Evolutionary conservation across 2,797 vertebrate genomes (phyloP), one percentile per base, ranked within the genome.

Genomic region (Erethizon dorsatum): DNA sequence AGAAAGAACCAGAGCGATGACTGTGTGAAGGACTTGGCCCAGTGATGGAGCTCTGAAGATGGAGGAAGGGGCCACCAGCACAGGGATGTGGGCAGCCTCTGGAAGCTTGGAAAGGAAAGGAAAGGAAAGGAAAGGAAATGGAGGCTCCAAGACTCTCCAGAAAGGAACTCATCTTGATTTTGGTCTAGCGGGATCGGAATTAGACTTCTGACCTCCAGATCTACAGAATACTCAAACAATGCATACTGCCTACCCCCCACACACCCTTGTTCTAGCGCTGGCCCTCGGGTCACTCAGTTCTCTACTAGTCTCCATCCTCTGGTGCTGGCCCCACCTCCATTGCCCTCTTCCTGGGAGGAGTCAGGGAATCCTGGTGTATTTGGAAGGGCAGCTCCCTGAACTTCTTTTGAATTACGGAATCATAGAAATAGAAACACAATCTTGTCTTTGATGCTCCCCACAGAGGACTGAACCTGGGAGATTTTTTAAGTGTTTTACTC

Each of bases 211-310:
- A 84, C 61, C 82, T 31, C 7, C 0, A 54, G 45, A 57, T 82
- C 45, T 47, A 2, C 12, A 54, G 41, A 15, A 47, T 6, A 22
- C 22, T 11, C 57, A 56, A n/a, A 9, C 10, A 4, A 52, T 22
- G 13, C 22, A 0, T 28, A 10, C 11, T 1, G 0, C 26, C 9
- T 7, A 2, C 31, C 4, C 12, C 52, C 28, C 2, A 24, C 20
- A 59, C 45, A 47, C 24, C 12, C 33, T 71, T 47, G 2, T 77
- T 69, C 7, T 12, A 33, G 20, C 5, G 1, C 50, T 69, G 63
- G 26, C n/a, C 67, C 56, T n/a, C 14, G 75, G 57, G 28, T 47
- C 31, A 24, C n/a, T n/a, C 50, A 11, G 75, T n/a, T 86, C 7
- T 47, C 61, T 78, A 8, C 18, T 7, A 18, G 33, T 59, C 59